Base-by-base conservation (phyloP, 2,888 invertebrate genomes). In the Nomada lathburiana region DNA sequence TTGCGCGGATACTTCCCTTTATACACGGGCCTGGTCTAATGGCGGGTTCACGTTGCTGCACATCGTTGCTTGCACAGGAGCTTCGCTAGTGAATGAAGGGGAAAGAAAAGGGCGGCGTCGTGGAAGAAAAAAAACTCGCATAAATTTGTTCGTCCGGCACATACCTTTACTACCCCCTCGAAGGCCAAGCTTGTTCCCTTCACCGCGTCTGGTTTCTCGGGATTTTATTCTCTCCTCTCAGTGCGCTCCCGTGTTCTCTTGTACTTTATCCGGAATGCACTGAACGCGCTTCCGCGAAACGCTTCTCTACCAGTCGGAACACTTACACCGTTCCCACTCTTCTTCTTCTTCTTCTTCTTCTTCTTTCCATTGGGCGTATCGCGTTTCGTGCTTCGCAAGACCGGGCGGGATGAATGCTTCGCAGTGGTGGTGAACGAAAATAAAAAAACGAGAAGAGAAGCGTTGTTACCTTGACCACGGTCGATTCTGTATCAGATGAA, bases 1-100 rank as follows among this genome's bases (percentile, higher is more conserved):
- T 76, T 16, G 72, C 42, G 72, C 47, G 75, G 74, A 83, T 85
- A 77, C 77, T 73, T 83, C 67, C 75, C 83, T 86, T 83, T 81
- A 81, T 77, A 70, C 79, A 67, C 62, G 65, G 20, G 47, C 75
- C 57, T 16, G 50, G 76, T 84, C 71, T 83, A 87, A 87, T 85
- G 77, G 79, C 63, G 77, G 75, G 57, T 85, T 77, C 81, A 77
- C 71, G 82, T 50, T 18, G 70, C 36, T 29, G 70, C 20, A 16
- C 55, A 55, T 73, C 75, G 75, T 52, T 65, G 23, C 82, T 79
- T 57, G 65, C 63, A 65, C 82, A 74, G 80, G 59, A 75, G 57
- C 68, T 50, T 52, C 50, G 59, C 55, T 13, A 59, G 16, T 23
- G 63, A 50, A 57, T n/a, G 70, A 47, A 57, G 55, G 69, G 71